phyloP scores from a whole-genome alignment of 2,888 invertebrate species.

The Diachrysia chrysitis region DNA sequence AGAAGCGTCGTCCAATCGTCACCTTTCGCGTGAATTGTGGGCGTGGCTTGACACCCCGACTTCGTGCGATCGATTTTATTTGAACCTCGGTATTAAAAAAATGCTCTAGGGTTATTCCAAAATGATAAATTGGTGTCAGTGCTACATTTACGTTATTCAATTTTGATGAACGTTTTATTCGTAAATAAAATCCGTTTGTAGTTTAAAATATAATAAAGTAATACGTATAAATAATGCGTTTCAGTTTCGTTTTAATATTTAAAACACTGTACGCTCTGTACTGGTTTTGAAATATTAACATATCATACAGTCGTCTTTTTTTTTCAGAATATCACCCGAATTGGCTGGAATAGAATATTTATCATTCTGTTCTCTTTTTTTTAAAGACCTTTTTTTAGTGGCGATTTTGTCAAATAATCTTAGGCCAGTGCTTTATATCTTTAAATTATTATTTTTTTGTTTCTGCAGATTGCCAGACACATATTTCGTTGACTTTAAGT shows the following conservation, averaged over 20 bases:
- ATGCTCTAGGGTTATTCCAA: background rate
- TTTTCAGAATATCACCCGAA: background rate
- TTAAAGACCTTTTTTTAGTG: too few relatives aligned
- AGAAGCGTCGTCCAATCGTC: constrained; percentile 82
- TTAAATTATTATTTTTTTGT: too few relatives aligned
- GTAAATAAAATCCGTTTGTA: background rate
- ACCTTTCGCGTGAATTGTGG: constrained; percentile 86
- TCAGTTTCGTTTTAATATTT: background rate
- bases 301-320: background rate
- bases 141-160: background rate
- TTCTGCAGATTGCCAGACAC: too few relatives aligned
- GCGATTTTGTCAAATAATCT: too few relatives aligned
- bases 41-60: constrained; percentile 81
- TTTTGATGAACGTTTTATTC: background rate
- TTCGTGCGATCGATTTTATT: constrained; percentile 73
- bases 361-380: background rate
- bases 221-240: background rate
- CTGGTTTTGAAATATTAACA: constrained; percentile 1
- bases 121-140: background rate
- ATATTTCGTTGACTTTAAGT: too few relatives aligned
- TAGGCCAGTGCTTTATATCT: too few relatives aligned
- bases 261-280: background rate
- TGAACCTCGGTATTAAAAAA: constrained; percentile 54
- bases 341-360: background rate
- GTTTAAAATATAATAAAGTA: background rate